Evolutionary conservation across 2,797 vertebrate species (phyloP).

Genomic region (Enteromius paludinosus): DNA sequence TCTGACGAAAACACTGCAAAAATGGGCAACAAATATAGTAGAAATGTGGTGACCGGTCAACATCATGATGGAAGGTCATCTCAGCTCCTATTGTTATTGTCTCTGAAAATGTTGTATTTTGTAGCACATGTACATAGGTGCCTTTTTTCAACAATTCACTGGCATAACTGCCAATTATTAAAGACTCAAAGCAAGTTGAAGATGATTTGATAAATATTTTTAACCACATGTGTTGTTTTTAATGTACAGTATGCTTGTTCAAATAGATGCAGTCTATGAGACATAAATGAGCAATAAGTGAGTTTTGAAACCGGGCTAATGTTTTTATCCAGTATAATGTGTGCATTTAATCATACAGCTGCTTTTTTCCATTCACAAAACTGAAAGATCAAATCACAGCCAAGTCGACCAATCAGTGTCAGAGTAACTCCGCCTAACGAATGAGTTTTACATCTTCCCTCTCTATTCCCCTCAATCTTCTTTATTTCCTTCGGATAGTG

Average conservation of each 20-base stretch:
- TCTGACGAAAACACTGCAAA: neutral
- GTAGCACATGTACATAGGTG: neutral
- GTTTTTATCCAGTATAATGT: neutral
- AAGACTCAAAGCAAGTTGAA: neutral
- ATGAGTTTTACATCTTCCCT: neutral
- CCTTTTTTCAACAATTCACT: neutral
- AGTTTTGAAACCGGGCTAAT: neutral
- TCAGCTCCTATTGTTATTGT: conserved; percentile 8
- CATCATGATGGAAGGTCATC: conserved; percentile 9
- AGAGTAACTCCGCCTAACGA: neutral
- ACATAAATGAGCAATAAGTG: neutral
- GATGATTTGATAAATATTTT: neutral
- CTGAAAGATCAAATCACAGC: conserved; percentile 6
- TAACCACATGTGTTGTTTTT: neutral
- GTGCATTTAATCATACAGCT: neutral
- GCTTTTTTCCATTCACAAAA: neutral
- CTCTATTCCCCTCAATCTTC: conserved; percentile 14
- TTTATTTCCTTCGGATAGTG: conserved; percentile 21
- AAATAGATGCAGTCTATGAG: neutral
- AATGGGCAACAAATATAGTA: neutral
- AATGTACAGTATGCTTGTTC: neutral
- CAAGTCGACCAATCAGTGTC: neutral
- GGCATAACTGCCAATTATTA: neutral
- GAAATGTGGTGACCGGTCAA: conserved; percentile 20
- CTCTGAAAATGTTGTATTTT: conserved; percentile 18